Evolutionary conservation across 2,113 vertebrate genomes (phyloP).

Genomic region (Cettia cetti): DNA sequence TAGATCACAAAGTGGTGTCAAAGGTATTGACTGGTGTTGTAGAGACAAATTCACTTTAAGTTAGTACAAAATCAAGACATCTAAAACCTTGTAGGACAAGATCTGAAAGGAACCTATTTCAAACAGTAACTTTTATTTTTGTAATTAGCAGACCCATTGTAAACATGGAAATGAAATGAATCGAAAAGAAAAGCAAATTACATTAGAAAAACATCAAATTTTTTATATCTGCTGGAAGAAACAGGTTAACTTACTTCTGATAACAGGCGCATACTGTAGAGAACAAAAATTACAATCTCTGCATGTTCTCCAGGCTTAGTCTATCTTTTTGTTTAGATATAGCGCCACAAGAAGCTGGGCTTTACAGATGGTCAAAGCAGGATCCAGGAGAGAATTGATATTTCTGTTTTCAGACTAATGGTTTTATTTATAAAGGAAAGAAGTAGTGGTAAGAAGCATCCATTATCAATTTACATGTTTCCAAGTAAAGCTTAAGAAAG

Average conservation of each 20-base stretch:
- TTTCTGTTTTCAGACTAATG: neutral
- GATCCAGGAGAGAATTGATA: neutral
- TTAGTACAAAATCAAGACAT: neutral
- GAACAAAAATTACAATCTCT: neutral
- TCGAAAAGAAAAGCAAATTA: neutral
- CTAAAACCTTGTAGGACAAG: neutral
- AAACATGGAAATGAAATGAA: neutral
- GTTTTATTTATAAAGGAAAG: neutral
- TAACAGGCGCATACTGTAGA: neutral
- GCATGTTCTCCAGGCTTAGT: neutral
- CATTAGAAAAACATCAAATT: neutral
- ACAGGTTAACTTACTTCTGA: neutral
- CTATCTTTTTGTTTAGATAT: neutral
- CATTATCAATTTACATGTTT: neutral
- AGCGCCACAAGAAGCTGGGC: rapidly evolving
- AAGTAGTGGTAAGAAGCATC: neutral
- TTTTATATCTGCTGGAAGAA: neutral
- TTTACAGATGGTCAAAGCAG: neutral
- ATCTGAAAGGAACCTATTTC: neutral
- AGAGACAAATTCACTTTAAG: neutral
- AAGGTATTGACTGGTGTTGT: neutral
- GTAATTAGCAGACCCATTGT: neutral
- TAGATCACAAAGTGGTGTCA: neutral
- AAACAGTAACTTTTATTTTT: neutral
- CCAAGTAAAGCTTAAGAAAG: neutral